Conservation (phyloP, 35 echinoderm and acorn worm genomes). For the Ophiothrix spiculata region DNA sequence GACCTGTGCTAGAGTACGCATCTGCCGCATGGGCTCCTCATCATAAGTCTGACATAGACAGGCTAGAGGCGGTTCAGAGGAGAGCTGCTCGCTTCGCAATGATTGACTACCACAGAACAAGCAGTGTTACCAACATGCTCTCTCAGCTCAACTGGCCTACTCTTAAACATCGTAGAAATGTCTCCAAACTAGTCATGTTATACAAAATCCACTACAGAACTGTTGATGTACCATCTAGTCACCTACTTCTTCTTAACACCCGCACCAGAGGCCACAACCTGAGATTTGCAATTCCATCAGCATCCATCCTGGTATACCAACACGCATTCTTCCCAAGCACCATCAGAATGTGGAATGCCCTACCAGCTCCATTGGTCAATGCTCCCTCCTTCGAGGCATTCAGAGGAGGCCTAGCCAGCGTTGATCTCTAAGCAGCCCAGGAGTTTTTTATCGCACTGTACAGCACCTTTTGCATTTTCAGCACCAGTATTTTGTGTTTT, state of each 20-base stretch:
- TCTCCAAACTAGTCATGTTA: slow-evolving; percentile 21
- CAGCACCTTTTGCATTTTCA: not conserved
- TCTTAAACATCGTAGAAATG: slow-evolving; percentile 12
- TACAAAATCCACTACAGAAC: slow-evolving; percentile 29
- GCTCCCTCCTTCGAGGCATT: not conserved
- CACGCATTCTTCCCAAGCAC: not conserved
- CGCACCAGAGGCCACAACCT: not conserved
- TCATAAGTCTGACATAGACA: not conserved
- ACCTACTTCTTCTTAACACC: not conserved
- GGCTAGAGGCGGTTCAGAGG: slow-evolving; percentile 27
- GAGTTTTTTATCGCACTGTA: not conserved
- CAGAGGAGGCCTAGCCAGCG: not conserved
- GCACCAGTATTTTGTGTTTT: not conserved
- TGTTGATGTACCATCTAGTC: slow-evolving; percentile 15
- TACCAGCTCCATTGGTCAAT: too few species aligned
- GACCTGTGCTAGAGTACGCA: not conserved
- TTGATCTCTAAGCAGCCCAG: not conserved
- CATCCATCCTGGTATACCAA: not conserved
- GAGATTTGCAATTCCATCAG: not conserved
- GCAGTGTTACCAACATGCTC: slow-evolving; percentile 39
- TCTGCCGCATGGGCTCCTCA: slow-evolving; percentile 25
- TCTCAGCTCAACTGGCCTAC: slow-evolving; percentile 7
- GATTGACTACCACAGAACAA: slow-evolving; percentile 24
- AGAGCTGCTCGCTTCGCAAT: slow-evolving; percentile 33
- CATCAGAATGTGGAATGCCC: not conserved